These are phyloP conservation scores for Chinchilla lanigera DNA, from an alignment of 2,113 vertebrate species.

Conservation along the genomic window DNA sequence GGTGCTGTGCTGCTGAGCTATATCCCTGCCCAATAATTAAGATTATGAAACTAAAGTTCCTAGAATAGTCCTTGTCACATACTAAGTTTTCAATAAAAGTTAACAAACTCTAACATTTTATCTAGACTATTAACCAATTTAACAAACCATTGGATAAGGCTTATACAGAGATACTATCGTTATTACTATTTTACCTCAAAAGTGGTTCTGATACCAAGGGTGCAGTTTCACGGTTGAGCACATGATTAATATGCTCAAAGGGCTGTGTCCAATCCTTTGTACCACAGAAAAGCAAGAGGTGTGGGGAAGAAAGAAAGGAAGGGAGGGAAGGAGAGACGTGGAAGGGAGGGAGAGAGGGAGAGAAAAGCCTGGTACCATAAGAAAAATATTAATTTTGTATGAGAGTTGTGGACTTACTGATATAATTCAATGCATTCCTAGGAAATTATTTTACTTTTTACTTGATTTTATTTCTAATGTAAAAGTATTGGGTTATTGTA, in stretches of 20 bases:
- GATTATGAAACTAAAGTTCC: background rate
- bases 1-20: too few relatives aligned
- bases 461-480: background rate
- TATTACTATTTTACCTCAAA: background rate
- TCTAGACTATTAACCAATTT: conserved; percentile 35
- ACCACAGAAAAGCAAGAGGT: background rate
- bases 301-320: background rate
- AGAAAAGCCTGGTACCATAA: background rate
- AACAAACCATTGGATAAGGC: background rate
- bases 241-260: background rate
- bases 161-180: background rate
- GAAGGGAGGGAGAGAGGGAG: background rate
- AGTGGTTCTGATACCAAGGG: background rate
- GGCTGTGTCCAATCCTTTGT: too few relatives aligned
- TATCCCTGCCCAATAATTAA: background rate
- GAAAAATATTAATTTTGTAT: background rate
- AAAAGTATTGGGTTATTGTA: background rate
- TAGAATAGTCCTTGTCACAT: background rate
- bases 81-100: conserved; percentile 30
- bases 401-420: background rate
- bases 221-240: background rate
- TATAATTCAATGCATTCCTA: conserved; percentile 36
- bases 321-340: too few relatives aligned
- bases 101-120: background rate
- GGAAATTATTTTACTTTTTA: background rate